Percentiles rank a stretch among this genome's conserved stretches.
phyloP scores from a whole-genome alignment of 2,888 invertebrate species.

The Ectemnius continuus region DNA sequence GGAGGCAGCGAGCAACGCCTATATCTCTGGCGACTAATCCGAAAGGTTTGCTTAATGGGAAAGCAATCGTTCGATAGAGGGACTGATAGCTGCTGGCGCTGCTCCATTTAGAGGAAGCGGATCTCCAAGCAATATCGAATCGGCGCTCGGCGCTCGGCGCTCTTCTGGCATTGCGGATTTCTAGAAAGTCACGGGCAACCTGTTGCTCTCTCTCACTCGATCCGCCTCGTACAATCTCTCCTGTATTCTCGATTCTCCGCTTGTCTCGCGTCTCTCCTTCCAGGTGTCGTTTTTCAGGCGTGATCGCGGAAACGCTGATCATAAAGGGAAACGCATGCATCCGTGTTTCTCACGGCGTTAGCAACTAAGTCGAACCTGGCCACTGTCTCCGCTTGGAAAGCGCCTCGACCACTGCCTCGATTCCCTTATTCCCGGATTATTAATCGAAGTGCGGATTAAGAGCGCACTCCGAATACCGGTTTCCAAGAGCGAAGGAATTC shows the following conservation, averaged over 20 bases:
- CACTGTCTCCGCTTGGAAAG: conserved; percentile 17
- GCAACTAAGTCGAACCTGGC: not conserved
- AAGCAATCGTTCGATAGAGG: too few relatives aligned
- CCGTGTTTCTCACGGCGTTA: conserved; percentile 48
- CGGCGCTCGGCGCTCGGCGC: too few relatives aligned
- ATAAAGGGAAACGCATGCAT: conserved; percentile 28
- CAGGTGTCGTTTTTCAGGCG: conserved; percentile 20
- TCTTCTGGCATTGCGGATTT: not conserved
- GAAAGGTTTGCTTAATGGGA: too few relatives aligned
- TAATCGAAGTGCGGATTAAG: conserved; percentile 68
- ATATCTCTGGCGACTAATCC: too few relatives aligned
- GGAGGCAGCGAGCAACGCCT: too few relatives aligned
- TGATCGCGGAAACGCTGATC: conserved; percentile 27
- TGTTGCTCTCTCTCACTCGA: not conserved
- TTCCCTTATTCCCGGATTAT: conserved; percentile 54
- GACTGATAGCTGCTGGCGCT: too few relatives aligned
- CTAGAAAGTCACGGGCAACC: conserved; percentile 4
- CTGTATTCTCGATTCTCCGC: conserved; percentile 4
- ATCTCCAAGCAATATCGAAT: too few relatives aligned
- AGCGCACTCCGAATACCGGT: conserved; percentile 65
- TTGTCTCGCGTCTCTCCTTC: not conserved
- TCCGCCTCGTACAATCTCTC: not conserved
- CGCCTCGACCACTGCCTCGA: conserved; percentile 17
- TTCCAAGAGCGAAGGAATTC: conserved; percentile 26
- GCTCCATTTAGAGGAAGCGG: too few relatives aligned